These are phyloP conservation scores for Axea sp. DNA, from an alignment of 2,888 invertebrate genomes.

Conservation along the genomic window DNA sequence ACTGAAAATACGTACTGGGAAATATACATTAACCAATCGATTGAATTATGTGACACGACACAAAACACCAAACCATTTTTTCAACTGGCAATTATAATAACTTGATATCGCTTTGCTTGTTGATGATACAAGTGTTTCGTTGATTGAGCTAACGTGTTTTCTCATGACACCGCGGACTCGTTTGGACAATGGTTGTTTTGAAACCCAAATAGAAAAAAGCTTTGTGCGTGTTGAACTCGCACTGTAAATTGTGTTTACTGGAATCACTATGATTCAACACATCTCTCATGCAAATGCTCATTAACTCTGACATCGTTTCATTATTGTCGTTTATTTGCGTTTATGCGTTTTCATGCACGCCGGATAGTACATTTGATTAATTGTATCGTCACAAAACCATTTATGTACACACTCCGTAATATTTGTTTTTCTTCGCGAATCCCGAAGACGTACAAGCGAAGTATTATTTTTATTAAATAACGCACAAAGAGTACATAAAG, in stretches of 20 bases:
- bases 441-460: too few species aligned
- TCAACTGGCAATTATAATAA: too few species aligned
- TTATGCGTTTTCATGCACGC: slow-evolving; percentile 19
- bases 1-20: too few species aligned
- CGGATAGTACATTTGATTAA: slow-evolving; percentile 24
- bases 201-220: slow-evolving; percentile 21
- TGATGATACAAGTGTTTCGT: slow-evolving; percentile 62
- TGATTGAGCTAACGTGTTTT: slow-evolving; percentile 20
- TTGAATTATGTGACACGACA: too few species aligned
- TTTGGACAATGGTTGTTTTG: slow-evolving; percentile 21
- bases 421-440: too few species aligned
- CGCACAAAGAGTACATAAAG: too few species aligned
- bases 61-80: too few species aligned
- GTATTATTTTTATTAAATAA: too few species aligned
- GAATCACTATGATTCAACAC: slow-evolving; percentile 35
- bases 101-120: slow-evolving; percentile 9
- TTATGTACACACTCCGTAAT: too few species aligned
- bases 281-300: slow-evolving; percentile 31
- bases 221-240: slow-evolving; percentile 17
- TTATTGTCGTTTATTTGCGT: slow-evolving; percentile 25
- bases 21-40: too few species aligned
- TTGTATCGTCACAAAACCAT: slow-evolving; percentile 8
- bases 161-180: slow-evolving; percentile 13
- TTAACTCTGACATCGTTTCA: slow-evolving; percentile 39
- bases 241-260: slow-evolving; percentile 9